These are phyloP conservation scores for Agrotis ipsilon DNA, from an alignment of 2,888 invertebrate species.

Conservation along the genomic window DNA sequence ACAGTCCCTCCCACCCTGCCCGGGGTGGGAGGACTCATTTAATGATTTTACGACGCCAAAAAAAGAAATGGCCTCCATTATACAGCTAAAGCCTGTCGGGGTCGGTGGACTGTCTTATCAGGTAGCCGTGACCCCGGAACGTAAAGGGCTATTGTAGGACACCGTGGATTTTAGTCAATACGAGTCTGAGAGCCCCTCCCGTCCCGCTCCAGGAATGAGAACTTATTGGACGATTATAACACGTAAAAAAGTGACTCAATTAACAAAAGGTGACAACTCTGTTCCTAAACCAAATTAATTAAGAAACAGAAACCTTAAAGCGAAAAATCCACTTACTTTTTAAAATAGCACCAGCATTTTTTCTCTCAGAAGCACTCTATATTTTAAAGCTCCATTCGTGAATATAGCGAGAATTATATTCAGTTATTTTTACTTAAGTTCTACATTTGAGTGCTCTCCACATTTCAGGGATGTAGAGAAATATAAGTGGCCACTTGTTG, in stretches of 20 bases:
- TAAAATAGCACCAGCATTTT: not conserved
- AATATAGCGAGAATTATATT: not conserved
- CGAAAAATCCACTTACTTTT: not conserved
- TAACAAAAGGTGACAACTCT: conserved; percentile 14
- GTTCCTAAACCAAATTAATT: conserved; percentile 34
- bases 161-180: too few species aligned
- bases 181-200: too few species aligned
- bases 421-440: conserved; percentile 14
- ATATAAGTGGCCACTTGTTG: conserved; percentile 41
- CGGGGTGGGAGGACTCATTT: too few species aligned
- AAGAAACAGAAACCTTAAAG: not conserved
- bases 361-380: not conserved
- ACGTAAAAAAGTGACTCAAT: conserved; percentile 9
- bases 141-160: too few species aligned
- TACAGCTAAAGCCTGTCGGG: too few species aligned
- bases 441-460: conserved; percentile 30
- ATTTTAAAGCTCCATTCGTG: not conserved
- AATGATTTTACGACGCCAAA: too few species aligned
- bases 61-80: too few species aligned
- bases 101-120: too few species aligned
- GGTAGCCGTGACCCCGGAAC: too few species aligned
- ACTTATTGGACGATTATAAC: too few species aligned
- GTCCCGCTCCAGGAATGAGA: too few species aligned
- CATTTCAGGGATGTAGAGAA: not conserved
- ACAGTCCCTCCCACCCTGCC: too few species aligned